A percentile compares a stretch with the other conserved stretches of the same genome.
Evolutionary conservation across 2,113 vertebrate species (phyloP).

Genomic region (Shinisaurus crocodilurus): DNA sequence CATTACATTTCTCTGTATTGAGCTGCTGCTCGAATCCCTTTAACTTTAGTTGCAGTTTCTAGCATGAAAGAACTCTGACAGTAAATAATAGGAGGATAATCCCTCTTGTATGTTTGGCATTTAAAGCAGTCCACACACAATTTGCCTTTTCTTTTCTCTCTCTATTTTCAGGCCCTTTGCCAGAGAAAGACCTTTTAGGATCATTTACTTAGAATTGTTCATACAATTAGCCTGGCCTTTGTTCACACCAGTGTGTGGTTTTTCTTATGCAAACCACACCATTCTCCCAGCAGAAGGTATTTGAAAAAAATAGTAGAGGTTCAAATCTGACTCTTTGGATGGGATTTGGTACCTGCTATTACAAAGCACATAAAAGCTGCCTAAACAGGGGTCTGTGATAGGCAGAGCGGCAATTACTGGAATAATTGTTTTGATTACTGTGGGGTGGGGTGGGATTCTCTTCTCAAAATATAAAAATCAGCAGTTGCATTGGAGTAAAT

Average conservation of each 20-base stretch:
- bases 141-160: neutral
- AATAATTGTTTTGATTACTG: neutral
- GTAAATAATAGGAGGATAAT: conserved; percentile 15
- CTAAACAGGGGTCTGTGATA: neutral
- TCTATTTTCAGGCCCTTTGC: neutral
- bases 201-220: conserved; percentile 11
- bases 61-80: neutral
- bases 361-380: neutral
- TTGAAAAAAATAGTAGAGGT: neutral
- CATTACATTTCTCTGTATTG: neutral
- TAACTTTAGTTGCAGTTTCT: conserved; percentile 17
- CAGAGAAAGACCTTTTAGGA: conserved; percentile 24
- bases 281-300: neutral
- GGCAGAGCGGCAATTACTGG: neutral
- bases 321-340: neutral
- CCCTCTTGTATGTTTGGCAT: conserved; percentile 15
- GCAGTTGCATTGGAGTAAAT: no score
- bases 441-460: neutral
- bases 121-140: conserved; percentile 21
- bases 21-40: neutral
- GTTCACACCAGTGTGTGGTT: conserved; percentile 16
- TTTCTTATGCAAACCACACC: conserved; percentile 24
- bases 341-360: neutral
- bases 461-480: neutral
- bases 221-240: neutral